These are phyloP conservation scores for Patella caerulea DNA, from an alignment of 2,888 invertebrate species.

Conservation along the genomic window DNA sequence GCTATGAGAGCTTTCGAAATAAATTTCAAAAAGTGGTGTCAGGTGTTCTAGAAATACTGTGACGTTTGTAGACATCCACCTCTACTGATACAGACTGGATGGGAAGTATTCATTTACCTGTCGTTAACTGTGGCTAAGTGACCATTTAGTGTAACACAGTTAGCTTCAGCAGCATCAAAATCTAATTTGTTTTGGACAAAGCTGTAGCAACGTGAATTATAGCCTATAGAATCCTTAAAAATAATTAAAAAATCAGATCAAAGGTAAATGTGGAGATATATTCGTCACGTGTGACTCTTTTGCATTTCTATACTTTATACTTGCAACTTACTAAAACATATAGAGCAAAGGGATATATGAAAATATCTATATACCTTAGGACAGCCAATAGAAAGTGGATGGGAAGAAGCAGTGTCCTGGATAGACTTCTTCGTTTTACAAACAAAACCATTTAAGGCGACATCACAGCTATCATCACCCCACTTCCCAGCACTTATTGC, in stretches of 20 bases:
- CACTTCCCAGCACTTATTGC: constrained; percentile 38
- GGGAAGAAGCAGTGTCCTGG: constrained; percentile 33
- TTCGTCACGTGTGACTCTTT: too few relatives aligned
- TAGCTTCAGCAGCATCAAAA: constrained; percentile 38
- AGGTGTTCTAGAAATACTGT: too few relatives aligned
- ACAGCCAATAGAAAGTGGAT: constrained; percentile 51
- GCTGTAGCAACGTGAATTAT: constrained; percentile 48
- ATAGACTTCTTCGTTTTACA: constrained; percentile 43
- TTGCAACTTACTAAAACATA: too few relatives aligned
- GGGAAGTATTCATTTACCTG: constrained; percentile 33
- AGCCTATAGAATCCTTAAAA: constrained; percentile 46
- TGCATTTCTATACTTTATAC: too few relatives aligned
- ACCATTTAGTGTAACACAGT: constrained; percentile 41
- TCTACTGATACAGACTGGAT: too few relatives aligned
- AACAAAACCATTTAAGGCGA: constrained; percentile 35
- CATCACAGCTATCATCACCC: constrained; percentile 49
- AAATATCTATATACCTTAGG: constrained; percentile 32
- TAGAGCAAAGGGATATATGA: too few relatives aligned
- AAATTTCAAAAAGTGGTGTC: too few relatives aligned
- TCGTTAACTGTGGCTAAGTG: constrained; percentile 49
- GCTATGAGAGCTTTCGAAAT: too few relatives aligned
- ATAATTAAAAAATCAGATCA: not conserved
- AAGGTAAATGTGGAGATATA: too few relatives aligned
- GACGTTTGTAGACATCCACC: too few relatives aligned
- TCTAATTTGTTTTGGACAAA: constrained; percentile 29